Evolutionary conservation across 2,888 invertebrate genomes (phyloP), one percentile per base, ranked within the genome.

Genomic region (Caenorhabditis sp.): DNA sequence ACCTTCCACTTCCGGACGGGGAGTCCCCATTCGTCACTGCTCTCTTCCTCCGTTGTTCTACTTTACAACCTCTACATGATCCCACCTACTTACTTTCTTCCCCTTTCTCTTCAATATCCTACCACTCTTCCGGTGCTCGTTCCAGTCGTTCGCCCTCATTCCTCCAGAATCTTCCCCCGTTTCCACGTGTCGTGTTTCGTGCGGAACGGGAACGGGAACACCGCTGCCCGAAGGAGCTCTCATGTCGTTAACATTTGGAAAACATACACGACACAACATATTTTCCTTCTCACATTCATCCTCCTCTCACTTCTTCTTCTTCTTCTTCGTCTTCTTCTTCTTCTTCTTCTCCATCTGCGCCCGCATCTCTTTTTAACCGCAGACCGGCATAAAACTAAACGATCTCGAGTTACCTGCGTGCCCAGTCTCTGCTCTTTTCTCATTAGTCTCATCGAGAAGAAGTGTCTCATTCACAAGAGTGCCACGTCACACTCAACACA

Each of bases 311-410:
- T 27, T 26, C 27, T 30, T 46, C 41, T 53, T 56, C 53, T n/a
- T 46, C 24, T 24, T 32, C 45, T 35, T 6, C 32, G 22, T 9
- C 37, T 53, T 63, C 53, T 53, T 30, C 30, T 50, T 9, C 20
- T 15, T 20, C 20, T 20, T 15, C 41, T 41, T 20, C 17, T 32
- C 20, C n/a, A n/a, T 26, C 26, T 59, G 15, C 20, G 41, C 41
- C 20, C 41, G 41, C 41, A 17, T 20, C 17, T 32, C 20, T 66
- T 68, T 58, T 48, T 17, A 70, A 70, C 70, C 70, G 70, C 70
- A 70, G 70, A 70, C 70, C 70, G 70, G 50, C 70, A 70, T 70
- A 70, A 70, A 70, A 70, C 59, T 59, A 59, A 70, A 59, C 59
- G 70, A 70, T 70, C 59, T 70, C 70, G 70, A 70, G 70, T 70